Evolutionary conservation across 2,888 invertebrate genomes (phyloP).

Genomic region (Drosophila leonis): DNA sequence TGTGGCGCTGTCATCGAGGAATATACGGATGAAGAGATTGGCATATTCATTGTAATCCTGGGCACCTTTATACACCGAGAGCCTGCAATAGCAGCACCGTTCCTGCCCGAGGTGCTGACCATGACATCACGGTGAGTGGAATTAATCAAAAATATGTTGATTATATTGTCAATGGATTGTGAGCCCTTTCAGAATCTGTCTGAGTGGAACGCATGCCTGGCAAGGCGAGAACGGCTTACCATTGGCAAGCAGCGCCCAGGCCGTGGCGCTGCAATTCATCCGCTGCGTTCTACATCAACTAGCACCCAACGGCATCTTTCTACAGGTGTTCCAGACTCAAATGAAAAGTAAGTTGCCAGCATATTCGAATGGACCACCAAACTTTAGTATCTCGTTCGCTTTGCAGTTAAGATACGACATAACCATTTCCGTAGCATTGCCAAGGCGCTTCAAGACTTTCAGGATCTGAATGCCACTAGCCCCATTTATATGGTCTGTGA

Average conservation of each 20-base stretch:
- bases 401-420: slow-evolving; percentile 86
- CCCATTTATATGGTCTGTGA: slow-evolving; percentile 94
- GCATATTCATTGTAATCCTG: slow-evolving; percentile 95
- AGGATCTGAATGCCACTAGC: slow-evolving; percentile 97
- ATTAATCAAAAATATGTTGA: too few species aligned
- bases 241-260: slow-evolving; percentile 96
- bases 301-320: slow-evolving; percentile 98
- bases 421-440: slow-evolving; percentile 98
- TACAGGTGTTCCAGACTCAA: slow-evolving; percentile 97
- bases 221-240: slow-evolving; percentile 94
- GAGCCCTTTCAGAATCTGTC: slow-evolving; percentile 55
- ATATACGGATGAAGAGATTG: slow-evolving; percentile 98
- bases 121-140: slow-evolving; percentile 91
- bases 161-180: neutral
- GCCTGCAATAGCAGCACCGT: slow-evolving; percentile 96
- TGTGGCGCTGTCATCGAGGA: slow-evolving; percentile 95
- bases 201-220: slow-evolving; percentile 94
- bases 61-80: slow-evolving; percentile 98
- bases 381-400: neutral
- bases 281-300: slow-evolving; percentile 98
- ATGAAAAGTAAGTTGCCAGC: slow-evolving; percentile 89
- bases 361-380: too few species aligned
- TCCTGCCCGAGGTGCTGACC: slow-evolving; percentile 95
- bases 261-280: slow-evolving; percentile 98
- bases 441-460: slow-evolving; percentile 97